Conservation (phyloP, 1,140 invertebrate genomes). For the Drosophila orosa region DNA sequence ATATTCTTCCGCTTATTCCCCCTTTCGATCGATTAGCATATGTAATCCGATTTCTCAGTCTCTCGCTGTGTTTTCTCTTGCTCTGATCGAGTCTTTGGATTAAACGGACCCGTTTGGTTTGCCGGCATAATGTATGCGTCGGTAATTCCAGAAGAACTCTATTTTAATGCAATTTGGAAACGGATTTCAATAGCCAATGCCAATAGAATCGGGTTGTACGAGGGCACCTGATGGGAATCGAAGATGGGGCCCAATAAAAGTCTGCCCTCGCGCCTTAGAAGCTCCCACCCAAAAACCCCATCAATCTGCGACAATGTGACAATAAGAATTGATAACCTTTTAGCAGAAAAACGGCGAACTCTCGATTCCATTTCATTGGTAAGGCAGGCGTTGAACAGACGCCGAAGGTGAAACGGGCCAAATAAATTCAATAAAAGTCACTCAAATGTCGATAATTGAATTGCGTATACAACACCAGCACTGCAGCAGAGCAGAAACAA, state of each 20-base stretch:
- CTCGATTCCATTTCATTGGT: conserved; percentile 19
- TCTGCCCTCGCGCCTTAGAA: background rate
- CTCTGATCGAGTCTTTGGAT: conserved; percentile 1
- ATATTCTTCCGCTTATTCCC: conserved; percentile 10
- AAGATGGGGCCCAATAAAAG: background rate
- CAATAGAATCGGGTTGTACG: conserved; percentile 21
- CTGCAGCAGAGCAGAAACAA: conserved; percentile 14
- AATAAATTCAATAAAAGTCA: conserved; percentile 75
- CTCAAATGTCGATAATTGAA: conserved; percentile 73
- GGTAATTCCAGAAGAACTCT: conserved; percentile 54
- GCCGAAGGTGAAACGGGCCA: conserved; percentile 29
- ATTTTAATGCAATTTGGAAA: conserved; percentile 66
- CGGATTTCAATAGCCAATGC: conserved; percentile 49
- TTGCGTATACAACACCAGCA: conserved; percentile 43
- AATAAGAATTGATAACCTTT: conserved; percentile 54
- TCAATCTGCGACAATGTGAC: conserved; percentile 51
- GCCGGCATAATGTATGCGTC: conserved; percentile 43
- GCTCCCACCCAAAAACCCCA: background rate
- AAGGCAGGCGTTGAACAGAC: background rate
- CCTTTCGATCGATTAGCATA: conserved; percentile 24
- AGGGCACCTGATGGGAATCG: conserved; percentile 38
- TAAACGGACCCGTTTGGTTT: background rate
- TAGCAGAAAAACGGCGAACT: conserved; percentile 4
- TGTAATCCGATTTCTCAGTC: conserved; percentile 16
- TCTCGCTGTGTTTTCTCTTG: background rate